Percentiles rank a stretch among this genome's conserved stretches.
phyloP scores from a whole-genome alignment of 2,888 invertebrate genomes.

The Nebria brevicollis region DNA sequence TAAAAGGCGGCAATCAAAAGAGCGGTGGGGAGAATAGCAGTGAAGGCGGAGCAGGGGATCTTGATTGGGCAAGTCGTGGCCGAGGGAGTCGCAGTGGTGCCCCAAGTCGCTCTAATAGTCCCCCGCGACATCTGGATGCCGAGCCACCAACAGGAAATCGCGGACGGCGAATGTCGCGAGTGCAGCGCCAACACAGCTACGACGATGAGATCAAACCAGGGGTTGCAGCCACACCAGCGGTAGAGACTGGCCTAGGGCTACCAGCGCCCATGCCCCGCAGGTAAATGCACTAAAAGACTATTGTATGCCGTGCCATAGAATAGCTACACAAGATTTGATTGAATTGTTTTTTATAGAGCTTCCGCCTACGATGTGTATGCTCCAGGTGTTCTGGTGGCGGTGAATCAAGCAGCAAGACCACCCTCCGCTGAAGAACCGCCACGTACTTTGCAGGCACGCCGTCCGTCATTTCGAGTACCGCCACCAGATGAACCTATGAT shows the following conservation, averaged over 20 bases:
- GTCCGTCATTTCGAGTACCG: slow-evolving; percentile 72
- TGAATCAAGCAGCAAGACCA: slow-evolving; percentile 55
- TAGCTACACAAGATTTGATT: too few species aligned
- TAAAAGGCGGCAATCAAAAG: slow-evolving; percentile 73
- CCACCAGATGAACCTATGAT: slow-evolving; percentile 66
- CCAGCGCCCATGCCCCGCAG: slow-evolving; percentile 80
- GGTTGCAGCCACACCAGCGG: slow-evolving; percentile 53
- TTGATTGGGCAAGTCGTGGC: slow-evolving; percentile 68
- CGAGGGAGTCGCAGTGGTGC: slow-evolving; percentile 71
- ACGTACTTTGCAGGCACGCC: slow-evolving; percentile 58
- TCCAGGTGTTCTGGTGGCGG: slow-evolving; percentile 67
- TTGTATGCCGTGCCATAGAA: background rate
- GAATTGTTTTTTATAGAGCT: slow-evolving; percentile 63
- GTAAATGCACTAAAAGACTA: slow-evolving; percentile 56
- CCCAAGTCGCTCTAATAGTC: slow-evolving; percentile 70
- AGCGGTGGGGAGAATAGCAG: slow-evolving; percentile 63
- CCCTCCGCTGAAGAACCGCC: slow-evolving; percentile 38
- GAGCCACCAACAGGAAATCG: slow-evolving; percentile 68
- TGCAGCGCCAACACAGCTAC: slow-evolving; percentile 82
- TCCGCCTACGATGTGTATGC: slow-evolving; percentile 88
- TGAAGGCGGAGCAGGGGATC: slow-evolving; percentile 57
- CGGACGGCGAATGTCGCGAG: slow-evolving; percentile 69
- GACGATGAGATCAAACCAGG: slow-evolving; percentile 77
- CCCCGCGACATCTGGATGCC: slow-evolving; percentile 64
- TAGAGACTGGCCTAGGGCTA: slow-evolving; percentile 71